These are phyloP conservation scores for Cistogaster globosa DNA, from an alignment of 2,888 invertebrate species.

Conservation along the genomic window DNA sequence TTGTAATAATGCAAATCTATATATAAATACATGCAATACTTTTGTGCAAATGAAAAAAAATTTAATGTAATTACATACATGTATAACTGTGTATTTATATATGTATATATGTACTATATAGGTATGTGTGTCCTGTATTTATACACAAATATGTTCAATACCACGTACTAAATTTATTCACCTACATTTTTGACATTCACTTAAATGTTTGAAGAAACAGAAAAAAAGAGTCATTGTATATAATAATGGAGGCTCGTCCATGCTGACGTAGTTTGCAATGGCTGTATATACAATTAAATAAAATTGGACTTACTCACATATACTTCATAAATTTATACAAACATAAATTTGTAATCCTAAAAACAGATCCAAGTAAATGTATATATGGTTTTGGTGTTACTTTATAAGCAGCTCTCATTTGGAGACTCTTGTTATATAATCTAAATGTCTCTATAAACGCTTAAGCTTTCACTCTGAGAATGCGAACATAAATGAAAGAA, in stretches of 20 bases:
- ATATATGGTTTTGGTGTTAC: too few species aligned
- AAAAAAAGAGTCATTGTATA: slow-evolving; percentile 25
- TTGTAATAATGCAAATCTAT: too few species aligned
- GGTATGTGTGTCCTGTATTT: neutral
- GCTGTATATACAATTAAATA: slow-evolving; percentile 7
- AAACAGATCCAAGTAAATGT: neutral
- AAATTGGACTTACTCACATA: slow-evolving; percentile 8
- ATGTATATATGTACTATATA: too few species aligned
- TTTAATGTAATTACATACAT: too few species aligned
- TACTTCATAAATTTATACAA: neutral
- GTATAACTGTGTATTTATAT: too few species aligned
- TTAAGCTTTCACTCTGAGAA: slow-evolving; percentile 11
- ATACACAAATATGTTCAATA: neutral
- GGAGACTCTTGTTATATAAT: neutral
- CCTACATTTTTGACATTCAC: slow-evolving; percentile 62
- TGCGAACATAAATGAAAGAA: slow-evolving; percentile 10
- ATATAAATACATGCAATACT: too few species aligned
- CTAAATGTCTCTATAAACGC: neutral
- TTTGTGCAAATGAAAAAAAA: too few species aligned
- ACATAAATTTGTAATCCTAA: neutral
- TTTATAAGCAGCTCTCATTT: neutral
- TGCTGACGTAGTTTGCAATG: slow-evolving; percentile 70
- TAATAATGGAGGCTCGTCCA: slow-evolving; percentile 72
- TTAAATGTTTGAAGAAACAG: slow-evolving; percentile 38
- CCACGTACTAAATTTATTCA: slow-evolving; percentile 55